These are phyloP conservation scores for Xestoiulus laeticollis DNA, from an alignment of 2,888 invertebrate genomes.

Conservation along the genomic window DNA sequence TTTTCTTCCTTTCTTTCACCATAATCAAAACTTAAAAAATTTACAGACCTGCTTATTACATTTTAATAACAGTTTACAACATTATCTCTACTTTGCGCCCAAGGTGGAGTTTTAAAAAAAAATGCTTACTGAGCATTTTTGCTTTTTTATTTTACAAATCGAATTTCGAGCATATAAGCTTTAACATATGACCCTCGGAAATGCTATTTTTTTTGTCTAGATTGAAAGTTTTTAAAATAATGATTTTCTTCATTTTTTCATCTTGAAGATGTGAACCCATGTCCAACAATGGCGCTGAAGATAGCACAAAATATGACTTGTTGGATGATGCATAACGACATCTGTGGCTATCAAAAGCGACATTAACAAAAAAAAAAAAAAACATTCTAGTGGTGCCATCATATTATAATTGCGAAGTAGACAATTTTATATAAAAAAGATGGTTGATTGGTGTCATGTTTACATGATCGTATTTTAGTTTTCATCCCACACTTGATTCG, in stretches of 20 bases:
- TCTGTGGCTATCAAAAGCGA: too few species aligned
- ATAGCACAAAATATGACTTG: too few species aligned
- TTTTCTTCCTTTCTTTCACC: constrained; percentile 20
- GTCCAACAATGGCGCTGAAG: too few species aligned
- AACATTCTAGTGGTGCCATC: too few species aligned
- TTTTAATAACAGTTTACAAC: constrained; percentile 26
- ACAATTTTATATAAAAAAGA: not conserved
- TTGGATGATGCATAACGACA: too few species aligned
- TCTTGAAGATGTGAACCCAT: too few species aligned
- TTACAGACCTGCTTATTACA: constrained; percentile 1
- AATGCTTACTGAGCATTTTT: not conserved
- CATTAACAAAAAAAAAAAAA: too few species aligned
- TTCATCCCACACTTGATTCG: constrained; percentile 2
- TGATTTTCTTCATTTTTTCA: too few species aligned
- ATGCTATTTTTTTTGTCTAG: too few species aligned
- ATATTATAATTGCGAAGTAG: not conserved
- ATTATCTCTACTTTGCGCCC: constrained; percentile 4
- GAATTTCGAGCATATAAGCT: not conserved
- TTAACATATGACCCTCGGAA: not conserved
- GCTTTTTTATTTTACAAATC: not conserved
- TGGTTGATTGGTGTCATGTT: not conserved
- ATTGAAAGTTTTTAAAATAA: too few species aligned
- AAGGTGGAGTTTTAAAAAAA: not conserved
- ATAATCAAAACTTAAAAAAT: not conserved
- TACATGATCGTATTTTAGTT: not conserved